Conservation (phyloP, 2,797 vertebrate genomes). For the Apogon hyalosoma region DNA sequence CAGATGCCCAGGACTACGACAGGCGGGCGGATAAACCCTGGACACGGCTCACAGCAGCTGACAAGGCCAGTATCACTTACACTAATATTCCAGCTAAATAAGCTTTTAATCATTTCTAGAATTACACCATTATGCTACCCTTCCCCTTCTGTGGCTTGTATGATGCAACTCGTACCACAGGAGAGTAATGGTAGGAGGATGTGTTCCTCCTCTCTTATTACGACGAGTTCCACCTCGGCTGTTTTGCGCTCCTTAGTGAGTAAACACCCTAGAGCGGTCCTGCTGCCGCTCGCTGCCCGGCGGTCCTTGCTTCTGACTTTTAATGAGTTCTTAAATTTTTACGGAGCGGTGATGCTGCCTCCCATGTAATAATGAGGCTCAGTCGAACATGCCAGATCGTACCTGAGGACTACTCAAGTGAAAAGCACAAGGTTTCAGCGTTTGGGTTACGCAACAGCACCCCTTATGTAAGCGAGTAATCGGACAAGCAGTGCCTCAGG, state of each 20-base stretch:
- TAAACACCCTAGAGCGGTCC: conserved; percentile 53
- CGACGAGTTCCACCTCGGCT: conserved; percentile 47
- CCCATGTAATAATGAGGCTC: conserved; percentile 19
- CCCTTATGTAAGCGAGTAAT: conserved; percentile 68
- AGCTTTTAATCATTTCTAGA: conserved; percentile 25
- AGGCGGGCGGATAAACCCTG: conserved; percentile 96
- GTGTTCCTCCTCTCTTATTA: conserved; percentile 43
- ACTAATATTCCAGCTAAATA: conserved; percentile 30
- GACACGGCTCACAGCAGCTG: conserved; percentile 96
- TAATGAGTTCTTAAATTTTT: conserved; percentile 62
- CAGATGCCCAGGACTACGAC: conserved; percentile 97
- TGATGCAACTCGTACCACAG: conserved; percentile 14
- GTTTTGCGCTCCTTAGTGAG: conserved; percentile 36
- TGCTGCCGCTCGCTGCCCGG: conserved; percentile 42
- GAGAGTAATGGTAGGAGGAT: conserved; percentile 11
- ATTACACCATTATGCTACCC: not conserved
- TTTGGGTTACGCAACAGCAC: conserved; percentile 67
- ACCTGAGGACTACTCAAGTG: conserved; percentile 65
- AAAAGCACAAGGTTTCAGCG: conserved; percentile 56
- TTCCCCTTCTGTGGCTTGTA: not conserved
- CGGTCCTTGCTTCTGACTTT: conserved; percentile 41
- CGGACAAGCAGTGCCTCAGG: conserved; percentile 53
- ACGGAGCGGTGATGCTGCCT: conserved; percentile 17
- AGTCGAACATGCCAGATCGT: conserved; percentile 41
- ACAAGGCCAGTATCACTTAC: conserved; percentile 88